A percentile compares a stretch with the other conserved stretches of the same genome.
These are phyloP conservation scores for Cyprinodon tularosa DNA, from an alignment of 2,113 vertebrate genomes.

Conservation along the genomic window DNA sequence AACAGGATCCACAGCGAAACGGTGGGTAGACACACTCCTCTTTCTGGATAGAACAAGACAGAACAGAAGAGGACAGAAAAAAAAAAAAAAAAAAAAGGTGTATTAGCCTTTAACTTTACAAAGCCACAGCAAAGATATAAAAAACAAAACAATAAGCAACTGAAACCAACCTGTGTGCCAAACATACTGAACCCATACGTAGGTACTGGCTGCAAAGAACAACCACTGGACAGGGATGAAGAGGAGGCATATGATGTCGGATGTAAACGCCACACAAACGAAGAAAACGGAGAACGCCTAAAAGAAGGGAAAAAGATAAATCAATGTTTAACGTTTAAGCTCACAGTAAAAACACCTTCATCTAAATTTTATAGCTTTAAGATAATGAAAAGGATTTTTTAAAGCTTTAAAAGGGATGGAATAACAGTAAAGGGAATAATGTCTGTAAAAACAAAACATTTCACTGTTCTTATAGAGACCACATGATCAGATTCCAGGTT, in stretches of 20 bases:
- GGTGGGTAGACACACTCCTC: slow-evolving; percentile 96
- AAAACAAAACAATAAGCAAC: neutral
- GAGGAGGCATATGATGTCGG: slow-evolving; percentile 98
- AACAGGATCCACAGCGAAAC: slow-evolving; percentile 98
- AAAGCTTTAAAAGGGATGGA: too few relatives aligned
- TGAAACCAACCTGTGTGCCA: slow-evolving; percentile 93
- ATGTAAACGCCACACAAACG: slow-evolving; percentile 97
- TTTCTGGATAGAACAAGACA: slow-evolving; percentile 77
- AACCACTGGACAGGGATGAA: slow-evolving; percentile 98
- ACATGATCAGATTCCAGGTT: neutral
- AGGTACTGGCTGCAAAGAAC: slow-evolving; percentile 97
- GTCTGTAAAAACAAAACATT: too few relatives aligned
- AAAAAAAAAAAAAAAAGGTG: neutral
- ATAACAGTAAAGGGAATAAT: too few relatives aligned
- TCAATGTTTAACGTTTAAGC: neutral
- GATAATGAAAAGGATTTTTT: too few relatives aligned
- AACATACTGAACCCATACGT: slow-evolving; percentile 98
- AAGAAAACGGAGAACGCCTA: slow-evolving; percentile 99
- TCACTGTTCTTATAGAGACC: neutral
- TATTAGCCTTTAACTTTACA: neutral
- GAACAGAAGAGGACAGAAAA: neutral
- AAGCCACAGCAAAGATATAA: neutral
- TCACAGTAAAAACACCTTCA: too few relatives aligned
- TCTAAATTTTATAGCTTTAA: too few relatives aligned
- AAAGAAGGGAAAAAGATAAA: slow-evolving; percentile 27